These are phyloP conservation scores for Lasioglossum vierecki DNA, from an alignment of 2,888 invertebrate genomes.

Conservation along the genomic window DNA sequence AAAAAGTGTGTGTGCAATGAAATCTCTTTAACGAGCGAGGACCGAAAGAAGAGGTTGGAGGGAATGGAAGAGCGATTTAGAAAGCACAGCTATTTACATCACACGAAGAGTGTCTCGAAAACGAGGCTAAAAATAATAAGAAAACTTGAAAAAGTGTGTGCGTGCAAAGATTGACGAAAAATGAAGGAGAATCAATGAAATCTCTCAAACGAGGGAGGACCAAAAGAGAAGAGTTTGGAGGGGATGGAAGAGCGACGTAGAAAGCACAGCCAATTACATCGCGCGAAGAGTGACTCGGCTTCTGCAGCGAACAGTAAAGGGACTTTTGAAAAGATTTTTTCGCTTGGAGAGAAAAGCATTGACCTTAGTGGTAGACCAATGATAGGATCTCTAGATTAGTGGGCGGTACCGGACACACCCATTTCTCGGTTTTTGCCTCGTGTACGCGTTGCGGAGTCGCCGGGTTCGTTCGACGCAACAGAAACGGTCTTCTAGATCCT, in stretches of 20 bases:
- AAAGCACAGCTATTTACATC: background rate
- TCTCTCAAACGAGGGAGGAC: background rate
- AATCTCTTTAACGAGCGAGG: background rate
- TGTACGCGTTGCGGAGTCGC: background rate
- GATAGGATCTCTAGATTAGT: background rate
- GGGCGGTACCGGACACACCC: constrained; percentile 9
- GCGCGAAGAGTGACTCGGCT: background rate
- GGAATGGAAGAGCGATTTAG: background rate
- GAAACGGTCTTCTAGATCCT: background rate
- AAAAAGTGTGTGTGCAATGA: background rate
- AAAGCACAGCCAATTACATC: background rate
- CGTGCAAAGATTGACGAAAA: background rate
- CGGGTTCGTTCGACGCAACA: background rate
- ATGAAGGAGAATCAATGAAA: background rate
- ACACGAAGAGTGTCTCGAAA: background rate
- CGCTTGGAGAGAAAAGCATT: background rate
- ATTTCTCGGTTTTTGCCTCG: background rate
- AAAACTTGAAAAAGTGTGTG: no score
- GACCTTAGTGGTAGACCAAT: constrained; percentile 5
- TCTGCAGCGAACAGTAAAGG: background rate
- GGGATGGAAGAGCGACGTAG: background rate
- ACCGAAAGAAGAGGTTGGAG: background rate
- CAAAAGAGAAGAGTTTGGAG: background rate
- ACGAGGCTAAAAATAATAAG: no score
- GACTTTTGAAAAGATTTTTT: background rate